Conservation (phyloP, 2,797 vertebrate species). For the Huso huso region DNA sequence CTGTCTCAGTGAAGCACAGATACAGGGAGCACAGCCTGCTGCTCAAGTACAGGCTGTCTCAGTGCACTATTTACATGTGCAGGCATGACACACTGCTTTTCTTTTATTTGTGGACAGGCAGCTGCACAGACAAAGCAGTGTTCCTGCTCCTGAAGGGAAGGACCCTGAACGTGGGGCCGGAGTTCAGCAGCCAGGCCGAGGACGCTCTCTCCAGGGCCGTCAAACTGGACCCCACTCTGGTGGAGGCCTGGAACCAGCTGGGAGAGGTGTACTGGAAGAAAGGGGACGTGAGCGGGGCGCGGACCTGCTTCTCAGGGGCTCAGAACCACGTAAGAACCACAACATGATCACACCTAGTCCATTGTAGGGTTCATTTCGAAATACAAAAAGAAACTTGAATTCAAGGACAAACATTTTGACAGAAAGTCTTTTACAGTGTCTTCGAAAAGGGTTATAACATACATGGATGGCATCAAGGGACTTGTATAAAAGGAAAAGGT, state of each 20-base stretch:
- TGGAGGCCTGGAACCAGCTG: slow-evolving; percentile 83
- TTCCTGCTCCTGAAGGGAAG: slow-evolving; percentile 73
- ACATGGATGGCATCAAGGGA: no score
- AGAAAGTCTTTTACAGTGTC: no score
- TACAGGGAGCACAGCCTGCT: no score
- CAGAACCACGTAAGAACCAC: slow-evolving; percentile 64
- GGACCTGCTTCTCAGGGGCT: slow-evolving; percentile 81
- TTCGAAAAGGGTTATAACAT: no score
- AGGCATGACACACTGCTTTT: background rate
- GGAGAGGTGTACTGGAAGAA: slow-evolving; percentile 92
- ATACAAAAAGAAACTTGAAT: no score
- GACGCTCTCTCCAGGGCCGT: slow-evolving; percentile 76
- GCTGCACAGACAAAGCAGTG: slow-evolving; percentile 57
- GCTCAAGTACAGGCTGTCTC: no score
- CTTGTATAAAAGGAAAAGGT: no score
- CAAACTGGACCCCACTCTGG: slow-evolving; percentile 75
- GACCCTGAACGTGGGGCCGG: slow-evolving; percentile 66
- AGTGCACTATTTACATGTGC: background rate
- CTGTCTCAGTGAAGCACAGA: no score
- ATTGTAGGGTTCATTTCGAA: no score
- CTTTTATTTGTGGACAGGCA: slow-evolving; percentile 39
- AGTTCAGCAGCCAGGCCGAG: slow-evolving; percentile 65
- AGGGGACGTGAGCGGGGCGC: slow-evolving; percentile 69
- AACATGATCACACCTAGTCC: background rate
- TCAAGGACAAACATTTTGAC: no score